phyloP scores from a whole-genome alignment of 1,140 invertebrate genomes.

The Chymomyza costata region DNA sequence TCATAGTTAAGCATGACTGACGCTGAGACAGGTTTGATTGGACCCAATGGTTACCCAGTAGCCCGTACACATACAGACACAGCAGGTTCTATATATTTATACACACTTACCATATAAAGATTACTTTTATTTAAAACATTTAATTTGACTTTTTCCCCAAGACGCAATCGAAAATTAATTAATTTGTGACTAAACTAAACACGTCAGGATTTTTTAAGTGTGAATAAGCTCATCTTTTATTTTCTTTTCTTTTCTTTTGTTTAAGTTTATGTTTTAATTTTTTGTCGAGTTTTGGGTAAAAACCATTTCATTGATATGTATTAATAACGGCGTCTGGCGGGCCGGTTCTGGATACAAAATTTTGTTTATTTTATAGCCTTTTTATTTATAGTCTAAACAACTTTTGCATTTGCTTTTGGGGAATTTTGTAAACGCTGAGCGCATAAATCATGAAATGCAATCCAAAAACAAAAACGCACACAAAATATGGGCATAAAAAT shows the following conservation, averaged over 20 bases:
- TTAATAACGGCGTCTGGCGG: too few relatives aligned
- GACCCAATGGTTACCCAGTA: too few relatives aligned
- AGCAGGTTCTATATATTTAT: too few relatives aligned
- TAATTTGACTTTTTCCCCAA: slow-evolving; percentile 58
- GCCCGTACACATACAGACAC: too few relatives aligned
- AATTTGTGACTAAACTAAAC: too few relatives aligned
- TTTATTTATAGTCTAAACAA: slow-evolving; percentile 53
- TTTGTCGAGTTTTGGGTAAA: slow-evolving; percentile 30
- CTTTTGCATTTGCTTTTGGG: slow-evolving; percentile 2
- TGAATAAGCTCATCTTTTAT: slow-evolving; percentile 17
- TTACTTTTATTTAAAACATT: slow-evolving; percentile 32
- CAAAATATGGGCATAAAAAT: slow-evolving; percentile 48
- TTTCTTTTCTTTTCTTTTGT: too few relatives aligned
- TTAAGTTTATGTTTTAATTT: slow-evolving; percentile 27
- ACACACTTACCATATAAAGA: too few relatives aligned
- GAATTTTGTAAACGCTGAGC: slow-evolving; percentile 40
- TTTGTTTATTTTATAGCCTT: slow-evolving; percentile 26
- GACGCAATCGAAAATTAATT: slow-evolving; percentile 34
- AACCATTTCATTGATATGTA: slow-evolving; percentile 62
- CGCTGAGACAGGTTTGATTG: too few relatives aligned
- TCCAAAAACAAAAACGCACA: too few relatives aligned
- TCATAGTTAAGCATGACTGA: slow-evolving; percentile 18
- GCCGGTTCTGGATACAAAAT: slow-evolving; percentile 1
- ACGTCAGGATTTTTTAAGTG: slow-evolving; percentile 6
- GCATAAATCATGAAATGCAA: slow-evolving; percentile 10